Conservation (phyloP, 2,888 invertebrate species). For the Erpobdella octoculata region DNA sequence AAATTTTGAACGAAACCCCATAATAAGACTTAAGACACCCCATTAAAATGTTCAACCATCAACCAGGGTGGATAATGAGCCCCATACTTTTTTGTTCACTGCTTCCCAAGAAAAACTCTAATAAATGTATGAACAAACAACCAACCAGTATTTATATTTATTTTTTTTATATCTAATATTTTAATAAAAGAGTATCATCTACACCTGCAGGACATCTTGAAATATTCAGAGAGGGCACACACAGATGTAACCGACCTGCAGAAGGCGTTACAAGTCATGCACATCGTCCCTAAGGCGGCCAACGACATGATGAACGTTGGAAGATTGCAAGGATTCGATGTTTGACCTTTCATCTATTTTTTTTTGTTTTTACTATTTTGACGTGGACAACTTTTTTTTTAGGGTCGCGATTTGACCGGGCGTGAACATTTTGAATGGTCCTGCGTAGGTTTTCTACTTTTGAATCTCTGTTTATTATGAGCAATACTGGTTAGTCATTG, state of each 20-base stretch:
- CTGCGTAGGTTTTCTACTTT: no score
- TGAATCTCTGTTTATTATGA: no score
- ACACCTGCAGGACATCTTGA: conserved; percentile 67
- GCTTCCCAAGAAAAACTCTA: no score
- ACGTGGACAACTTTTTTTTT: background rate
- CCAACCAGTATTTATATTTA: no score
- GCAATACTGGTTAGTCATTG: no score
- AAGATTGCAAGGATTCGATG: conserved; percentile 87
- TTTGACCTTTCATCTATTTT: conserved; percentile 52
- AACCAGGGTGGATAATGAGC: background rate
- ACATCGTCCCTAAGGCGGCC: conserved; percentile 88
- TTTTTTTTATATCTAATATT: no score
- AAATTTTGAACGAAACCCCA: background rate
- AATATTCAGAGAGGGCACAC: conserved; percentile 79
- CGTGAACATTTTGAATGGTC: no score
- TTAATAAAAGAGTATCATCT: no score
- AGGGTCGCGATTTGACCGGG: no score
- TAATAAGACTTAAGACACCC: background rate
- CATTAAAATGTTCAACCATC: background rate
- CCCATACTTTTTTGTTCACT: background rate
- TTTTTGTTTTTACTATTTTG: conserved; percentile 3
- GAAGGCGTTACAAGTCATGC: conserved; percentile 67
- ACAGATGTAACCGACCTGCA: conserved; percentile 70
- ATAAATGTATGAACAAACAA: no score
- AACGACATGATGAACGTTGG: conserved; percentile 99